Evolutionary conservation across 35 echinoderm and acorn worm genomes (phyloP).

Genomic region (Acanthaster planci): DNA sequence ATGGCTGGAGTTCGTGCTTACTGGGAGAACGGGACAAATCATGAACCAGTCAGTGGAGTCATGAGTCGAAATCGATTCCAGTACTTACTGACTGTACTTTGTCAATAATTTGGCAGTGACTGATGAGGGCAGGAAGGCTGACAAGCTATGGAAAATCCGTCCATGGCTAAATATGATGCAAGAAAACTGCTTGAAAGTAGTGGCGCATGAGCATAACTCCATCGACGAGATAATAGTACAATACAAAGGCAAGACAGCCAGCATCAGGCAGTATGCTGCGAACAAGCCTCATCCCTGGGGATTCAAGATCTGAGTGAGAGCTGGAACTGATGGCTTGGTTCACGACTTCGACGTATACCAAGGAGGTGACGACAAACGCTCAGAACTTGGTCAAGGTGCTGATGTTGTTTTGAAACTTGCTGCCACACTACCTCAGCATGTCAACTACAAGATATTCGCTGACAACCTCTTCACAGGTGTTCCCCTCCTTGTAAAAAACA

Average conservation of each 20-base stretch:
- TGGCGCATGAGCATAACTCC: constrained; percentile 4
- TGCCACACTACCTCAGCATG: no score
- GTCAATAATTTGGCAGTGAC: no score
- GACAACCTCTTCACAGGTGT: constrained; percentile 2
- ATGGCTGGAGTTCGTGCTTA: constrained; percentile 1
- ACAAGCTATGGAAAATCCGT: no score
- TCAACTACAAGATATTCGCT: background rate
- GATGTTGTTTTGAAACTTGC: constrained; percentile 3
- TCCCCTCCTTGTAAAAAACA: background rate
- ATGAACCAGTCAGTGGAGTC: constrained; percentile 8
- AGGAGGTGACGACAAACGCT: background rate
- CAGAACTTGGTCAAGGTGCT: background rate
- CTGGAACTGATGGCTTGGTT: constrained; percentile 27
- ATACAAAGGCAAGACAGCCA: background rate
- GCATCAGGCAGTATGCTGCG: constrained; percentile 21
- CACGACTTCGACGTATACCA: constrained; percentile 43
- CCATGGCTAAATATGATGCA: background rate
- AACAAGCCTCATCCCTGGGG: constrained; percentile 37
- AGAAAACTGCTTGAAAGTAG: background rate
- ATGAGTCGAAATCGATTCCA: constrained; percentile 37
- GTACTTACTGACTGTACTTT: background rate
- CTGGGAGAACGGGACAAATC: background rate
- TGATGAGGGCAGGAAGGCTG: no score
- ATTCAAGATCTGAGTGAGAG: constrained; percentile 30
- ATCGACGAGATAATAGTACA: constrained; percentile 32